Percentiles rank a stretch among this genome's conserved stretches.
phyloP scores from a whole-genome alignment of 2,888 invertebrate genomes.

The Cyrtodaria siliqua region DNA sequence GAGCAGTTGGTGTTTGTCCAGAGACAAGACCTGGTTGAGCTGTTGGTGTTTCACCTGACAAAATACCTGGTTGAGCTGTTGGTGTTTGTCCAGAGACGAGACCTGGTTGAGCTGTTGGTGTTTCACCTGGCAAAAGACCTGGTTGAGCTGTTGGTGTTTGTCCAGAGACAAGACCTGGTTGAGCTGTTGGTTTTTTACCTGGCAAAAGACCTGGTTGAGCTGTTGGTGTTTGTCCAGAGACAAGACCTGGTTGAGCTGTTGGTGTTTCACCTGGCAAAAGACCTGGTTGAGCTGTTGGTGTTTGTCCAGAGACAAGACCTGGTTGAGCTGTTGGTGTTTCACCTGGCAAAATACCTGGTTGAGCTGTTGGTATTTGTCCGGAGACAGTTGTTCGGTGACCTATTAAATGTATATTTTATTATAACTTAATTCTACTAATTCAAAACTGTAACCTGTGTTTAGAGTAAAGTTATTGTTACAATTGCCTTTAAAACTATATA shows the following conservation, averaged over 20 bases:
- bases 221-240: slow-evolving; percentile 25
- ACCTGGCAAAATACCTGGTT: slow-evolving; percentile 28
- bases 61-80: no score
- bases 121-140: no score
- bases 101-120: no score
- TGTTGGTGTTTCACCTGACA: slow-evolving; percentile 46
- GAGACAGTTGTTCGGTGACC: slow-evolving; percentile 4
- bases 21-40: slow-evolving; percentile 40
- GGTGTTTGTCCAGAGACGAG: no score
- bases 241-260: slow-evolving; percentile 47
- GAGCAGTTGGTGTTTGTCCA: slow-evolving; percentile 32
- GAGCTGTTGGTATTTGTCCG: slow-evolving; percentile 30
- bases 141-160: no score
- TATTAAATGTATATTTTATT: no score
- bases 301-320: slow-evolving; percentile 35
- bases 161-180: slow-evolving; percentile 43
- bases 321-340: slow-evolving; percentile 54
- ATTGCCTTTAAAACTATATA: no score
- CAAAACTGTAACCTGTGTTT: no score
- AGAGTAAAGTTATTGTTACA: no score
- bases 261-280: no score
- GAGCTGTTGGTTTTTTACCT: slow-evolving; percentile 49
- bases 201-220: slow-evolving; percentile 33
- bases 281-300: no score
- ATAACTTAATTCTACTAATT: no score